A percentile compares a stretch with the other conserved stretches of the same genome.
These are phyloP conservation scores for Fistularia commersonii DNA, from an alignment of 2,797 vertebrate genomes.

Conservation along the genomic window DNA sequence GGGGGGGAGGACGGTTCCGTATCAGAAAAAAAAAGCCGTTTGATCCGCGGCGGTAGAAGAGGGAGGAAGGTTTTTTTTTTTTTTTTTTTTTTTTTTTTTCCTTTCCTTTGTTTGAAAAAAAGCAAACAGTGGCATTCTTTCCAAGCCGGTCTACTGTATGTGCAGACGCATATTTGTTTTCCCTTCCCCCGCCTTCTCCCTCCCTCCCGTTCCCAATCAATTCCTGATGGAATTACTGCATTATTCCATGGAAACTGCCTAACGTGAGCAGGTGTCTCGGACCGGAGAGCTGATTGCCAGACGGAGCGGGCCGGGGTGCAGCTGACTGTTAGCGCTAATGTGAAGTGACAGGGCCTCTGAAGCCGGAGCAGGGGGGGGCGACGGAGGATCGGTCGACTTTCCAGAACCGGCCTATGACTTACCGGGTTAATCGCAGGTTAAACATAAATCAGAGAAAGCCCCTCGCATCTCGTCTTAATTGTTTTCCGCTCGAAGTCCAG, in stretches of 20 bases:
- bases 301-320: conserved; percentile 59
- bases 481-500: conserved; percentile 38
- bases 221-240: conserved; percentile 74
- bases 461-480: conserved; percentile 30
- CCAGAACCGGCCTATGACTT: conserved; percentile 44
- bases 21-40: conserved; percentile 58
- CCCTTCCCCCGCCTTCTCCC: conserved; percentile 22
- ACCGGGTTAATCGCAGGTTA: conserved; percentile 65
- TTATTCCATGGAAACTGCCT: conserved; percentile 75
- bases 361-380: conserved; percentile 32
- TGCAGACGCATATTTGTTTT: conserved; percentile 65
- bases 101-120: conserved; percentile 61
- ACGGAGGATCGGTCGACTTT: conserved; percentile 43
- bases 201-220: conserved; percentile 61
- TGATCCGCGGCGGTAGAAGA: conserved; percentile 56
- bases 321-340: conserved; percentile 68
- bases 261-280: conserved; percentile 74
- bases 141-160: conserved; percentile 64
- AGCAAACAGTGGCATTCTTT: conserved; percentile 70
- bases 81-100: conserved; percentile 9
- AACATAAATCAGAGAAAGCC: conserved; percentile 44
- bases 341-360: conserved; percentile 62
- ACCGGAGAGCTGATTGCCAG: conserved; percentile 69
- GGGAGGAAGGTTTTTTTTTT: conserved; percentile 19
- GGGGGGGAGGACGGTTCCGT: conserved; percentile 11